Evolutionary conservation across 2,797 vertebrate species (phyloP), one percentile per base, ranked within the genome.

Genomic region (Xenops minutus): DNA sequence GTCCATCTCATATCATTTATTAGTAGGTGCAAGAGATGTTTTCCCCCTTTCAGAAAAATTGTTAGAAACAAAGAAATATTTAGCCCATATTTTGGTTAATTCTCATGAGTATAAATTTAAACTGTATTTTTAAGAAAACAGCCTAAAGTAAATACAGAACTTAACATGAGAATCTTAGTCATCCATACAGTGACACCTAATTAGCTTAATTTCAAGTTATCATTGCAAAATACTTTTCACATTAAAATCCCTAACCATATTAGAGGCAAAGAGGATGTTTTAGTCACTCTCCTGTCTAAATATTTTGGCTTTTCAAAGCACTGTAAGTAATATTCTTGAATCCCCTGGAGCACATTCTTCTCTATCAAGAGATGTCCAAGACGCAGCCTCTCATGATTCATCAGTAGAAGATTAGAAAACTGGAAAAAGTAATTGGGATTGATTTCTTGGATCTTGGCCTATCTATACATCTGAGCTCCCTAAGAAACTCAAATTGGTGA

Each of bases 401-500:
- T 78, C 63, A 89, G 32, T 1, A 72, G 74, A 75, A 91, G 48
- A 85, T 79, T 74, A 90, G 61, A 91, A 87, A 95, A 89, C 29
- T 82, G 36, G 36, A 84, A 89, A 68, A 88, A 27, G 13, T 77
- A 75, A 64, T 80, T 44, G 8, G 61, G 46, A 82, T 82, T 93
- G 62, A 88, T 92, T 89, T 77, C 54, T 85, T 94, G 76, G 26
- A 85, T 78, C 55, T 92, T 95, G 79, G 86, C 61, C 55, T 85
- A 30, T 66, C 52, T 88, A 27, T 89, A 89, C 12, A 71, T 87
- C 64, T 90, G 85, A 88, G 72, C 36, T 85, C 37, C n/a, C 34
- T 77, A 67, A 89, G 61, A 95, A 87, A 85, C 16, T 88, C 48
- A 85, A 81, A 67, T 83, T 12, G 3, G 30, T 5, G 11, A 96